Conservation (phyloP, 2,797 vertebrate species). For the Enteromius trimaculatus region DNA sequence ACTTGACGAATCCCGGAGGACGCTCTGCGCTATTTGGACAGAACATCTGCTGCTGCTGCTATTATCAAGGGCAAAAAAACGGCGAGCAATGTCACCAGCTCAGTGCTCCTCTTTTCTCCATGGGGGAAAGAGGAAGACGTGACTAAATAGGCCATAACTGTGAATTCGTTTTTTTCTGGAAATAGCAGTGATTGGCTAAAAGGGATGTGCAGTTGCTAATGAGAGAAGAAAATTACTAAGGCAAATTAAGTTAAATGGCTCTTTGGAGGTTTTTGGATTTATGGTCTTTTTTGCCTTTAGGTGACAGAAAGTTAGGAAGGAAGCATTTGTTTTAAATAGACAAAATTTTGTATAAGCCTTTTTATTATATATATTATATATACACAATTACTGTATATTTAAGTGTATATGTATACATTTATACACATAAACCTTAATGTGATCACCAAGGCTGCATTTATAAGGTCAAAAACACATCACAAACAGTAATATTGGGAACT, state of each 20-base stretch:
- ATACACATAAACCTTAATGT: neutral
- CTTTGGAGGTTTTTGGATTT: neutral
- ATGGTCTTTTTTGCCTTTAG: neutral
- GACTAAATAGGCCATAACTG: conserved; percentile 52
- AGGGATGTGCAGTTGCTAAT: conserved; percentile 13
- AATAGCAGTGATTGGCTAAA: conserved; percentile 49
- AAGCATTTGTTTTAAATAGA: neutral
- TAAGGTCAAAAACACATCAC: neutral
- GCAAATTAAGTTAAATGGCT: conserved; percentile 3
- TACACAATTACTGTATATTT: neutral
- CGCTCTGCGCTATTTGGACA: conserved; percentile 45
- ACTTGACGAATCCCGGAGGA: neutral
- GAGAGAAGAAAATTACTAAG: neutral
- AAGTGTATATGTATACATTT: neutral
- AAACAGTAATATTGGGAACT: neutral
- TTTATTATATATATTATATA: too few relatives aligned
- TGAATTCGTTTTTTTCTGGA: conserved; percentile 43
- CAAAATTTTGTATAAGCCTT: neutral
- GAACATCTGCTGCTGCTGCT: conserved; percentile 27
- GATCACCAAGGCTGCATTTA: neutral
- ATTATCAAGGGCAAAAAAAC: conserved; percentile 47
- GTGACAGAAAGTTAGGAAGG: neutral
- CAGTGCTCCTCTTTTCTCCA: conserved; percentile 31
- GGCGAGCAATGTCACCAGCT: conserved; percentile 31
- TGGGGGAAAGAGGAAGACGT: conserved; percentile 25